phyloP scores from a whole-genome alignment of 2,888 invertebrate species.

The Pomacea canaliculata region DNA sequence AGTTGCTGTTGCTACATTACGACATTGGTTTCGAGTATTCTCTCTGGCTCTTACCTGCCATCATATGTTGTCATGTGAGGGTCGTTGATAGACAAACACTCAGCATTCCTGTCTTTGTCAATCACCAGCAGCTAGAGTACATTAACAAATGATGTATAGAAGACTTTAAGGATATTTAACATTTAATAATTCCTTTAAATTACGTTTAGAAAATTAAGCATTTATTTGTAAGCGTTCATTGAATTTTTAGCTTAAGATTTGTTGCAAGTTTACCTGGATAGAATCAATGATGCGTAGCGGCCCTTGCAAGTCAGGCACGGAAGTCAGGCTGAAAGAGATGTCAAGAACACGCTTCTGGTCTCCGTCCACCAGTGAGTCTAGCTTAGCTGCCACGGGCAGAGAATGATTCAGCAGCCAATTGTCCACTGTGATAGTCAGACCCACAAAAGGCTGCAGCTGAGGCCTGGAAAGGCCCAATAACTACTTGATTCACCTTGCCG shows the following conservation, averaged over 20 bases:
- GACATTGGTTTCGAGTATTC: background rate
- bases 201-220: too few relatives aligned
- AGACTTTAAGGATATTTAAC: too few relatives aligned
- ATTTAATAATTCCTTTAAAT: background rate
- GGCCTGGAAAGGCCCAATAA: constrained; percentile 29
- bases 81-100: constrained; percentile 49
- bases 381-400: constrained; percentile 40
- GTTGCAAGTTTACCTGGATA: background rate
- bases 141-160: too few relatives aligned
- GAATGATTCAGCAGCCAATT: constrained; percentile 38
- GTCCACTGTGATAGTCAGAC: constrained; percentile 30
- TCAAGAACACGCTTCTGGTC: constrained; percentile 34
- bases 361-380: constrained; percentile 41
- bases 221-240: too few relatives aligned
- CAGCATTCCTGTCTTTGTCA: constrained; percentile 40
- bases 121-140: constrained; percentile 19
- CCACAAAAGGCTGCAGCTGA: constrained; percentile 36
- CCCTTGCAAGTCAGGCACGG: background rate
- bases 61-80: constrained; percentile 55
- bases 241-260: too few relatives aligned
- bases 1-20: too few relatives aligned
- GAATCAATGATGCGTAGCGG: background rate
- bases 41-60: constrained; percentile 42
- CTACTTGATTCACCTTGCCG: constrained; percentile 34
- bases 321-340: constrained; percentile 24